Conservation (phyloP, 1,140 invertebrate genomes). For the Lasaia peninsularis region DNA sequence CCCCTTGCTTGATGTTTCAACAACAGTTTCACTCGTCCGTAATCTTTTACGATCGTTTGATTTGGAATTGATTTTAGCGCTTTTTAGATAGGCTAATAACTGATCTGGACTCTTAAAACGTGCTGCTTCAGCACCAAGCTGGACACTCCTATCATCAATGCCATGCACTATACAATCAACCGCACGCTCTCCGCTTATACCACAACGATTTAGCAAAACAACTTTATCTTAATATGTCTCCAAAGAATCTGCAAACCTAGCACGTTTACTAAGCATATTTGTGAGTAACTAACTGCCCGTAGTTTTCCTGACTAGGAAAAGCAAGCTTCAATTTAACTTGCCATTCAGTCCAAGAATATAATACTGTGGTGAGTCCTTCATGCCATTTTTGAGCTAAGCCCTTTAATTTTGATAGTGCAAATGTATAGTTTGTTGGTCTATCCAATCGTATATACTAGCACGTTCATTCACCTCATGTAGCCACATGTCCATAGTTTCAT, state of each 20-base stretch:
- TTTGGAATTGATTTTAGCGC: not conserved
- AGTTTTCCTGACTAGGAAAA: constrained; percentile 7
- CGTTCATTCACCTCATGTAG: constrained; percentile 20
- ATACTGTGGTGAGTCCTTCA: not conserved
- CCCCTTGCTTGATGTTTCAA: not conserved
- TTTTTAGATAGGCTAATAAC: constrained; percentile 11
- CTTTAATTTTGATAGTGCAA: constrained; percentile 18
- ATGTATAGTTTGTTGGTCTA: constrained; percentile 20
- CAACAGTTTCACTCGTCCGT: not conserved
- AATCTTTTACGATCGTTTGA: not conserved
- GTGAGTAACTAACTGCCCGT: not conserved
- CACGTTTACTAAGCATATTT: not conserved
- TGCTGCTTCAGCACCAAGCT: constrained; percentile 4
- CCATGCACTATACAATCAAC: constrained; percentile 12
- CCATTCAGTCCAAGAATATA: constrained; percentile 11
- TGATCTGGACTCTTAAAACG: constrained; percentile 7
- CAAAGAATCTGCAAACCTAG: not conserved
- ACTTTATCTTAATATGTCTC: constrained; percentile 14
- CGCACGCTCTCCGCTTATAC: not conserved
- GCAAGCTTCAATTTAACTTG: not conserved
- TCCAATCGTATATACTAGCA: constrained; percentile 16
- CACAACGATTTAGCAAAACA: constrained; percentile 9
- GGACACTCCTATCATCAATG: not conserved
- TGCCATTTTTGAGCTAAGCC: constrained; percentile 16
- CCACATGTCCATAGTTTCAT: constrained; percentile 16